A percentile compares a stretch with the other conserved stretches of the same genome.
These are phyloP conservation scores for Dolichomitus sp. DNA, from an alignment of 2,888 invertebrate species.

Conservation along the genomic window DNA sequence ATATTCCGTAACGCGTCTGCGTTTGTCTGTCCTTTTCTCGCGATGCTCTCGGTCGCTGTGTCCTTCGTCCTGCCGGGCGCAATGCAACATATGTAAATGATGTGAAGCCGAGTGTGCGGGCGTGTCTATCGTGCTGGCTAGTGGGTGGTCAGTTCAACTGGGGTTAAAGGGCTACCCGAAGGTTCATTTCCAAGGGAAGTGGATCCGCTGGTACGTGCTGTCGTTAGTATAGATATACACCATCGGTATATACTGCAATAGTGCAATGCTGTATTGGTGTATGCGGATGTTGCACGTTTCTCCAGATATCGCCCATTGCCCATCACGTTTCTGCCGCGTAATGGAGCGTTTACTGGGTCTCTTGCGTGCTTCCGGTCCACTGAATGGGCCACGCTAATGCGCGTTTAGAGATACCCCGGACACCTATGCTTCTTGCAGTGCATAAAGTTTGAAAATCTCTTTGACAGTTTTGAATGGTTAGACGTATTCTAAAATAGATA, in stretches of 20 bases:
- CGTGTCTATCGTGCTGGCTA: slow-evolving; percentile 38
- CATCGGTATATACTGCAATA: background rate
- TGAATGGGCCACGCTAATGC: slow-evolving; percentile 9
- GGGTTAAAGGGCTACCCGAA: slow-evolving; percentile 50
- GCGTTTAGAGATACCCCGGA: background rate
- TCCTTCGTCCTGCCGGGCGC: slow-evolving; percentile 60
- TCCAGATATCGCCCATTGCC: slow-evolving; percentile 28
- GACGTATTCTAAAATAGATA: background rate
- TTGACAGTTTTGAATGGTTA: background rate
- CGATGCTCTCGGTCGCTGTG: background rate
- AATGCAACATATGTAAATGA: slow-evolving; percentile 75
- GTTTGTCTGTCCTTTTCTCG: slow-evolving; percentile 53
- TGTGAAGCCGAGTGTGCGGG: slow-evolving; percentile 65
- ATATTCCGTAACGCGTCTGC: slow-evolving; percentile 50
- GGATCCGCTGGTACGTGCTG: slow-evolving; percentile 14
- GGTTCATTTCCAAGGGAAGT: slow-evolving; percentile 64
- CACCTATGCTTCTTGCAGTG: background rate
- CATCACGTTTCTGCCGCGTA: slow-evolving; percentile 35
- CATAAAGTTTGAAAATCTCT: background rate
- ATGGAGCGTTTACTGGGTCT: slow-evolving; percentile 58
- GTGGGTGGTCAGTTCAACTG: slow-evolving; percentile 60
- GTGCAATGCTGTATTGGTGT: background rate
- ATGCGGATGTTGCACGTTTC: slow-evolving; percentile 39
- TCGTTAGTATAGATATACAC: background rate
- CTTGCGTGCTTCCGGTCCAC: slow-evolving; percentile 30